Percentiles rank a stretch among this genome's conserved stretches.
phyloP scores from a whole-genome alignment of 2,797 vertebrate genomes.

The Sebastes umbrosus region DNA sequence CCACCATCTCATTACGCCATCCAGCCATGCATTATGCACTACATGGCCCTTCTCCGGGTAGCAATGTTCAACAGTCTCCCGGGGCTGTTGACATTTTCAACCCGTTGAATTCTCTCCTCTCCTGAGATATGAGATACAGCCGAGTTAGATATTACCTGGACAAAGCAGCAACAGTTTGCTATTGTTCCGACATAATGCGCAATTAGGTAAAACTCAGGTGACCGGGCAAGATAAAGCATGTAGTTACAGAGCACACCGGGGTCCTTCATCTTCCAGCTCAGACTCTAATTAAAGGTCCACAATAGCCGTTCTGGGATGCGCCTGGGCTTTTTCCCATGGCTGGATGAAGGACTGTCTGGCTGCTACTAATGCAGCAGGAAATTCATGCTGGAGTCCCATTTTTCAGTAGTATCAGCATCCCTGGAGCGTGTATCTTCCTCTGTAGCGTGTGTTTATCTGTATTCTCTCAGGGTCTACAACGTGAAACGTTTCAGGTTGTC shows the following conservation, averaged over 20 bases:
- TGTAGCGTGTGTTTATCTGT: slow-evolving; percentile 15
- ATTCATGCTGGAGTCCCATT: slow-evolving; percentile 7
- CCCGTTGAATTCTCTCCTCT: slow-evolving; percentile 47
- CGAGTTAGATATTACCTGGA: slow-evolving; percentile 40
- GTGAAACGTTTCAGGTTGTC: slow-evolving; percentile 20
- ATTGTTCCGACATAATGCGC: slow-evolving; percentile 65
- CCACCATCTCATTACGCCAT: slow-evolving; percentile 21
- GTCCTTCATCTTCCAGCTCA: slow-evolving; percentile 52
- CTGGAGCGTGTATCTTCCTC: not conserved
- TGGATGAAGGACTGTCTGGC: slow-evolving; percentile 18
- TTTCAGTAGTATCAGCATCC: slow-evolving; percentile 16
- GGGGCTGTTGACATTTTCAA: slow-evolving; percentile 62
- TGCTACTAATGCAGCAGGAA: slow-evolving; percentile 7
- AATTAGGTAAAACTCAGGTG: slow-evolving; percentile 64
- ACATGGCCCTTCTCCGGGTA: slow-evolving; percentile 9
- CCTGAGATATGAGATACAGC: slow-evolving; percentile 53
- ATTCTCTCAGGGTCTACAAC: slow-evolving; percentile 6
- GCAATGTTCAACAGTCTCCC: slow-evolving; percentile 35
- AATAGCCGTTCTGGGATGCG: slow-evolving; percentile 48
- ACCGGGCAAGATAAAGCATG: slow-evolving; percentile 58
- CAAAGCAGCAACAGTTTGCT: slow-evolving; percentile 55
- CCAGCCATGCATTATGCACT: slow-evolving; percentile 33
- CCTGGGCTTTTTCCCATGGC: slow-evolving; percentile 12
- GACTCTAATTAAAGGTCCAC: slow-evolving; percentile 66
- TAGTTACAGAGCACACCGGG: slow-evolving; percentile 38